phyloP scores from a whole-genome alignment of 2,113 vertebrate genomes.

The Regulus satrapa region DNA sequence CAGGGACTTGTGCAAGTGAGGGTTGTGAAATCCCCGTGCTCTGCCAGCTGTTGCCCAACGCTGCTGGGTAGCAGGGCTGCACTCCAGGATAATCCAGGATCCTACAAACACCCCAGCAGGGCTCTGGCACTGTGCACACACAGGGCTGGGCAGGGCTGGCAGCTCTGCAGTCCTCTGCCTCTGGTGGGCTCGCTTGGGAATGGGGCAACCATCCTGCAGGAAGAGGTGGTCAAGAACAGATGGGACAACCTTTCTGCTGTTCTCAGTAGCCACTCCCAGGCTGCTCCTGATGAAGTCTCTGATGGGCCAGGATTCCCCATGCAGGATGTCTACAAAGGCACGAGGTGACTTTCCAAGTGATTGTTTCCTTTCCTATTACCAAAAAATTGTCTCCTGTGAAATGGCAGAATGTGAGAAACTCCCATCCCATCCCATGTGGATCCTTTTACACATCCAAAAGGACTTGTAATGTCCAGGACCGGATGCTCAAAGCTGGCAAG shows the following conservation, averaged over 20 bases:
- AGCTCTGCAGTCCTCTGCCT: neutral
- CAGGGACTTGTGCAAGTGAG: conserved; percentile 1
- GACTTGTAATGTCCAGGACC: fast-evolving
- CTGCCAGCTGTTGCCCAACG: conserved; percentile 44
- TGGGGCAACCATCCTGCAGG: neutral
- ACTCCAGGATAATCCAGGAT: neutral
- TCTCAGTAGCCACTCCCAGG: neutral
- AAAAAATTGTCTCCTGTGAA: neutral
- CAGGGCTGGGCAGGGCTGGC: fast-evolving
- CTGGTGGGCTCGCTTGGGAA: neutral
- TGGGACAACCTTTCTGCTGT: neutral
- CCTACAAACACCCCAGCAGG: neutral
- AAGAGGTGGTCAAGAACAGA: neutral
- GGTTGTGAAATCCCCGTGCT: neutral
- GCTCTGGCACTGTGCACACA: neutral
- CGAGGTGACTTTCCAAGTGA: neutral
- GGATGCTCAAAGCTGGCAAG: neutral
- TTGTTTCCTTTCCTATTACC: neutral
- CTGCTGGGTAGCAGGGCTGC: neutral
- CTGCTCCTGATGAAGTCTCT: neutral
- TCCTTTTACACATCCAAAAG: too few species aligned
- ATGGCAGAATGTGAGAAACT: neutral
- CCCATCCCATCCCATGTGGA: too few species aligned
- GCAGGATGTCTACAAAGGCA: neutral
- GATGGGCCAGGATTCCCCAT: neutral